A percentile compares a stretch with the other conserved stretches of the same genome.
phyloP scores from a whole-genome alignment of 2,797 vertebrate species.

The Gymnocypris eckloni region DNA sequence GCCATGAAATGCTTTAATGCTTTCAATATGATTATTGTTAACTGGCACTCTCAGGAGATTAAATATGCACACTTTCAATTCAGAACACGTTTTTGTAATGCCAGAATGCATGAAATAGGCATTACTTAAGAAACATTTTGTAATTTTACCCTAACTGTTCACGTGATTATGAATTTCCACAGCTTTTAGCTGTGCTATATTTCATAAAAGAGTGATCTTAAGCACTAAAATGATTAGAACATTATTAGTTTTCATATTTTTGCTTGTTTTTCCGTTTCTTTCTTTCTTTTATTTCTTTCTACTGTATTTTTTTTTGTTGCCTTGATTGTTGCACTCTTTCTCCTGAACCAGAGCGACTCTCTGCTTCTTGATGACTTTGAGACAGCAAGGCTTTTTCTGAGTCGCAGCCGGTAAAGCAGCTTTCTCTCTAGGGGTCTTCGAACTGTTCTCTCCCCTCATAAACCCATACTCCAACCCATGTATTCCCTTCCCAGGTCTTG shows the following conservation, averaged over 20 bases:
- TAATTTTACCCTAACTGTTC: no score
- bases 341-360: constrained; percentile 74
- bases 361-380: constrained; percentile 80
- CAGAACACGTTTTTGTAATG: neutral
- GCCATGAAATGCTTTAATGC: constrained; percentile 19
- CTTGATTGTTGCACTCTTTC: constrained; percentile 39
- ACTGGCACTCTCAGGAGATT: neutral
- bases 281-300: neutral
- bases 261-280: neutral
- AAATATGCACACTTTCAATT: neutral
- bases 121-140: no score
- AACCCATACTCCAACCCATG: constrained; percentile 49
- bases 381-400: constrained; percentile 77
- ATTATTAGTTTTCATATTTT: neutral
- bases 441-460: constrained; percentile 37
- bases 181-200: constrained; percentile 28
- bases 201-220: constrained; percentile 47
- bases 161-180: neutral
- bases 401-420: constrained; percentile 75
- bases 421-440: constrained; percentile 68
- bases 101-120: neutral
- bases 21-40: neutral
- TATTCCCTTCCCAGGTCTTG: constrained; percentile 39
- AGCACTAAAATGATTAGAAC: neutral
- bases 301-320: neutral